phyloP scores from a whole-genome alignment of 2,113 vertebrate genomes.

The Phylloscopus trochilus region DNA sequence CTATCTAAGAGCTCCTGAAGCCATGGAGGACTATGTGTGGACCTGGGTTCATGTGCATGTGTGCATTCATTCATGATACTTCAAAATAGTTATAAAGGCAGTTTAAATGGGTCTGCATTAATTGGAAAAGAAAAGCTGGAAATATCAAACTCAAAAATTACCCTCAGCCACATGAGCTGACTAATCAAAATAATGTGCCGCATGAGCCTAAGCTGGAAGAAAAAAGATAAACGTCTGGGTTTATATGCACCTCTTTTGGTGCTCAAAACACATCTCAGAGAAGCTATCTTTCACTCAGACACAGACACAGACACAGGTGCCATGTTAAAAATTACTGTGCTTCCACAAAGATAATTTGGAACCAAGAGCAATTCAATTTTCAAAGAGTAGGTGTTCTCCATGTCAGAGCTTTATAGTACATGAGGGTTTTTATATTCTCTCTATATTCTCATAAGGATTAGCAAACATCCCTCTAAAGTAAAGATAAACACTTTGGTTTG shows the following conservation, averaged over 20 bases:
- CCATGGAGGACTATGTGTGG: not conserved
- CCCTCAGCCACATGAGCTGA: not conserved
- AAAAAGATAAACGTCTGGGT: not conserved
- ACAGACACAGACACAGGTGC: not conserved
- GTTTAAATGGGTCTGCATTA: not conserved
- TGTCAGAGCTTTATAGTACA: not conserved
- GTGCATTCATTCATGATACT: not conserved
- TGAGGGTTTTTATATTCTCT: not conserved
- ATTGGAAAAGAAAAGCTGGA: not conserved
- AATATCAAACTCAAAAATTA: not conserved
- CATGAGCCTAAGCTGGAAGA: not conserved
- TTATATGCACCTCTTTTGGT: not conserved
- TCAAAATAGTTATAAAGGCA: not conserved
- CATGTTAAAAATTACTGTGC: not conserved
- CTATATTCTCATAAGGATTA: not conserved
- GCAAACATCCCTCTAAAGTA: not conserved
- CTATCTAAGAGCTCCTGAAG: not conserved
- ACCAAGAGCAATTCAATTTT: not conserved
- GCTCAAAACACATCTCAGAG: not conserved
- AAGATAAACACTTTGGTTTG: constrained; percentile 8
- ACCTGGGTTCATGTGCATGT: not conserved
- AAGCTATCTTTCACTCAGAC: not conserved
- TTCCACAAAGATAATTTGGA: not conserved
- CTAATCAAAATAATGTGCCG: constrained; percentile 13
- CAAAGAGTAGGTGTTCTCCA: not conserved